A percentile compares a stretch with the other conserved stretches of the same genome.
Evolutionary conservation across 2,888 invertebrate genomes (phyloP).

Genomic region (Oxystoma pomonae): DNA sequence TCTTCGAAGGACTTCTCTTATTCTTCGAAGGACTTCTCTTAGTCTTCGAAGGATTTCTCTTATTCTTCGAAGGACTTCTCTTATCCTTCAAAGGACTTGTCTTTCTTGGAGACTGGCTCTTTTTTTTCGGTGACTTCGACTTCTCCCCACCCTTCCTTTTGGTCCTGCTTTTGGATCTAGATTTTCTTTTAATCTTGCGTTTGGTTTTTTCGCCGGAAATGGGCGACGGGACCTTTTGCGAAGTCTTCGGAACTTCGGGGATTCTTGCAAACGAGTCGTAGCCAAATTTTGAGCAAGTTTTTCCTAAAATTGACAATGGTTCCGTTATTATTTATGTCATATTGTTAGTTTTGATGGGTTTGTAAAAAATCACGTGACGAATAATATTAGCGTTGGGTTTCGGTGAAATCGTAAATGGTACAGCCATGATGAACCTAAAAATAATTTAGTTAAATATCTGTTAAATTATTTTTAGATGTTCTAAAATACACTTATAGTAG

Average conservation of each 20-base stretch:
- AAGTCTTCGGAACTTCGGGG: conserved; percentile 36
- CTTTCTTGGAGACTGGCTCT: too few species aligned
- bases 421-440: too few species aligned
- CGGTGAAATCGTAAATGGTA: too few species aligned
- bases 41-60: too few species aligned
- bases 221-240: conserved; percentile 42
- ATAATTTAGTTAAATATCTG: too few species aligned
- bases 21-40: too few species aligned
- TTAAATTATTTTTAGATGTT: too few species aligned
- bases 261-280: conserved; percentile 56
- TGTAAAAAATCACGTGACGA: too few species aligned
- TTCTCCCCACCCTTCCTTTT: conserved; percentile 38
- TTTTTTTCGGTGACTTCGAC: conserved; percentile 36
- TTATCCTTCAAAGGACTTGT: conserved; percentile 26
- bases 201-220: conserved; percentile 44
- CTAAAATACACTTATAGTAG: too few species aligned
- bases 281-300: conserved; percentile 52
- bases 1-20: too few species aligned
- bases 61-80: conserved; percentile 26
- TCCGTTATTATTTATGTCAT: too few species aligned
- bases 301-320: conserved; percentile 47
- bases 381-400: background rate
- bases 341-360: too few species aligned
- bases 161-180: conserved; percentile 37
- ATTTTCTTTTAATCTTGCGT: conserved; percentile 33